Conservation (phyloP, 2,888 invertebrate genomes). For the Agrotis puta region DNA sequence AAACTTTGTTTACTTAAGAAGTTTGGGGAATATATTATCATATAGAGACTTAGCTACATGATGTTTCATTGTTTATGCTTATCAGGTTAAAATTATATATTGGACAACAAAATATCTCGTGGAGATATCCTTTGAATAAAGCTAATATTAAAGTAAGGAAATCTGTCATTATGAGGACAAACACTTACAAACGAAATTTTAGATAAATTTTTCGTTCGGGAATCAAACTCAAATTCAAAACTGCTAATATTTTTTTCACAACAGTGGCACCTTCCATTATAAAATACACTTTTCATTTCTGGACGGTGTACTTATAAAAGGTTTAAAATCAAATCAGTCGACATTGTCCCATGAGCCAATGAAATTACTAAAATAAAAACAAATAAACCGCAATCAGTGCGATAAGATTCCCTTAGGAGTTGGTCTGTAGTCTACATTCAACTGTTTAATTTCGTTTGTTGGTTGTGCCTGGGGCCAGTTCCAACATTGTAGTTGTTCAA, state of each 20-base stretch:
- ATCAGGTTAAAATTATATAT: too few relatives aligned
- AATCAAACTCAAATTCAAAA: not conserved
- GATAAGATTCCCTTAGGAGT: slow-evolving; percentile 51
- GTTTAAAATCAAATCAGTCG: slow-evolving; percentile 41
- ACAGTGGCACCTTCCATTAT: too few relatives aligned
- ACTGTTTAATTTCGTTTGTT: slow-evolving; percentile 45
- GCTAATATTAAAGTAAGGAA: too few relatives aligned
- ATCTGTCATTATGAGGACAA: too few relatives aligned
- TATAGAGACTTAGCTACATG: too few relatives aligned
- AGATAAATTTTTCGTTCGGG: too few relatives aligned
- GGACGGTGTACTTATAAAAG: not conserved
- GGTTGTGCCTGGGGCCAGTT: slow-evolving; percentile 23
- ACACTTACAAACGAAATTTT: too few relatives aligned
- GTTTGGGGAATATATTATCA: not conserved
- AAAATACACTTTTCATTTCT: not conserved
- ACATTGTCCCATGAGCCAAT: slow-evolving; percentile 18
- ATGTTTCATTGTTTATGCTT: not conserved
- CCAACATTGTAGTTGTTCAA: slow-evolving; percentile 14
- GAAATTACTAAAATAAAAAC: slow-evolving; percentile 50
- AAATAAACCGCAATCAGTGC: slow-evolving; percentile 52
- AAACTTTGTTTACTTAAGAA: not conserved
- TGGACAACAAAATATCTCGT: not conserved
- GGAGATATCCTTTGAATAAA: too few relatives aligned
- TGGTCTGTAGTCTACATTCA: not conserved
- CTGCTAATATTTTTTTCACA: not conserved